phyloP scores from a whole-genome alignment of 2,888 invertebrate genomes.

The Microdon myrmicae region DNA sequence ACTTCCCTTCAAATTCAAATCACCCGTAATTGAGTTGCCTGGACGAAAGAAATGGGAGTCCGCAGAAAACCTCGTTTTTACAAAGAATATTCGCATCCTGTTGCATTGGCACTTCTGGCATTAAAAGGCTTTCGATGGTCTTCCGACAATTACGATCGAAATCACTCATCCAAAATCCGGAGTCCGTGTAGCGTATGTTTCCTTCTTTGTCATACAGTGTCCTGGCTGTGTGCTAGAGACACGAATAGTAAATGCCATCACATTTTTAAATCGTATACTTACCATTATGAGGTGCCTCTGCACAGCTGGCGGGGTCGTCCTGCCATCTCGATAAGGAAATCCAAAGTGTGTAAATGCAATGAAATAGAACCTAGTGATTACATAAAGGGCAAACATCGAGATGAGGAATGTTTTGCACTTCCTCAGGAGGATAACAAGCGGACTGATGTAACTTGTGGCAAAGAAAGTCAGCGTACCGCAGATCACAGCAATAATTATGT shows the following conservation, averaged over 20 bases:
- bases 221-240: constrained; percentile 57
- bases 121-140: constrained; percentile 59
- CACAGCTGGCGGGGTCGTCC: constrained; percentile 60
- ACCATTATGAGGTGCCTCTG: constrained; percentile 70
- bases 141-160: constrained; percentile 59
- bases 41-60: constrained; percentile 56
- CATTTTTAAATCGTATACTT: constrained; percentile 39
- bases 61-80: constrained; percentile 59
- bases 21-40: constrained; percentile 58
- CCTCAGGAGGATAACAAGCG: constrained; percentile 58
- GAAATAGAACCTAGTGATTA: constrained; percentile 58
- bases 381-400: constrained; percentile 55
- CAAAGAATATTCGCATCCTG: constrained; percentile 58
- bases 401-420: constrained; percentile 56
- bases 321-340: constrained; percentile 69
- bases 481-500: constrained; percentile 66
- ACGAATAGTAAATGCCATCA: neutral
- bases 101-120: constrained; percentile 58
- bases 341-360: constrained; percentile 66
- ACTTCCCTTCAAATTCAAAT: neutral
- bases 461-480: constrained; percentile 64
- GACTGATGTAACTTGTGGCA: constrained; percentile 63
- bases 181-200: constrained; percentile 58
- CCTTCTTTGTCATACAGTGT: constrained; percentile 59
- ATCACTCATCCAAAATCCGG: constrained; percentile 60